Percentiles rank a stretch among this genome's conserved stretches.
Evolutionary conservation across 2,888 invertebrate genomes (phyloP).

Genomic region (Kryphioiulus occultus): DNA sequence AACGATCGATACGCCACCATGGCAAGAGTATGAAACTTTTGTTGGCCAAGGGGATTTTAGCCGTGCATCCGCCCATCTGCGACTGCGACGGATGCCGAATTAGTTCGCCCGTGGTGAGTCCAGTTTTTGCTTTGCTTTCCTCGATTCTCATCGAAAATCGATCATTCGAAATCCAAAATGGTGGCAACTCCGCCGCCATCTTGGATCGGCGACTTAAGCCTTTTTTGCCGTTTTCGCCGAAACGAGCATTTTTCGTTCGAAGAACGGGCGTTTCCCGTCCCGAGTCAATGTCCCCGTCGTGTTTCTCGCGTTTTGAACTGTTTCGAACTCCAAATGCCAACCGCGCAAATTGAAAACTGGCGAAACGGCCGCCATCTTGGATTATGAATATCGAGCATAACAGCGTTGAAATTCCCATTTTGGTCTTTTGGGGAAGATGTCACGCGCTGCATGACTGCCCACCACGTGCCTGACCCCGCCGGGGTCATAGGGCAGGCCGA

Average conservation of each 20-base stretch:
- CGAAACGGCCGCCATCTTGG: background rate
- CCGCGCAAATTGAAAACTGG: too few relatives aligned
- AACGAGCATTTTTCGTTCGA: too few relatives aligned
- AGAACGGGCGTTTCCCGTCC: background rate
- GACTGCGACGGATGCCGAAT: slow-evolving; percentile 60
- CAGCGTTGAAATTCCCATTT: background rate
- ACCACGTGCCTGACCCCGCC: background rate
- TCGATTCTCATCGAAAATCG: slow-evolving; percentile 1
- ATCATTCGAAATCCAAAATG: background rate
- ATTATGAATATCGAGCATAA: background rate
- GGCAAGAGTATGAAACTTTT: slow-evolving; percentile 65
- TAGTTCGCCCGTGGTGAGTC: slow-evolving; percentile 55
- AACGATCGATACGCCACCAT: slow-evolving; percentile 64
- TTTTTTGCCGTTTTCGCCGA: too few relatives aligned
- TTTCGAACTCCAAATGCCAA: background rate
- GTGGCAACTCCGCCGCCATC: background rate
- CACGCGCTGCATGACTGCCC: background rate
- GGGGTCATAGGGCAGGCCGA: background rate
- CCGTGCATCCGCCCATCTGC: slow-evolving; percentile 63
- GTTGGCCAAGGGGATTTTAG: slow-evolving; percentile 63
- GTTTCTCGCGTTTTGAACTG: background rate
- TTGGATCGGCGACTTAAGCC: background rate
- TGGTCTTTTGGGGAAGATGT: background rate
- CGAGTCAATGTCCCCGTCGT: too few relatives aligned
- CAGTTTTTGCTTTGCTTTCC: background rate